phyloP scores from a whole-genome alignment of 2,113 vertebrate genomes.

The Microcebus jonahi region DNA sequence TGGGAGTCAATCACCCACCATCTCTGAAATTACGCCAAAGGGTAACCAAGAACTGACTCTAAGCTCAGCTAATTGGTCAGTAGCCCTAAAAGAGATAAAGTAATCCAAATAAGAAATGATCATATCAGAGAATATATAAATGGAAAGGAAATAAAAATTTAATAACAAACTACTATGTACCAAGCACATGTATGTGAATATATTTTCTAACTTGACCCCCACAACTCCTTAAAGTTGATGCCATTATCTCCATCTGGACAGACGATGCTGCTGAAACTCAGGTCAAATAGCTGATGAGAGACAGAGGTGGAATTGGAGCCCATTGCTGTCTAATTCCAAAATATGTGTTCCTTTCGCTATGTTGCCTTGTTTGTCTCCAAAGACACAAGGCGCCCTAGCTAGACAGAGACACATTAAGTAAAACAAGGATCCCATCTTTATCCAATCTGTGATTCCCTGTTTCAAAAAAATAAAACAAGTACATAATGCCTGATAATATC shows the following conservation, averaged over 20 bases:
- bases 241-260: neutral
- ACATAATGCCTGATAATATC: neutral
- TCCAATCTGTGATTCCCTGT: neutral
- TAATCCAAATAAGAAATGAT: neutral
- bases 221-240: neutral
- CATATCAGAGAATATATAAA: neutral
- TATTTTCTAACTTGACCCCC: neutral
- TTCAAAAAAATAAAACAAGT: slow-evolving; percentile 7
- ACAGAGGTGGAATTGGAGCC: neutral
- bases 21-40: slow-evolving; percentile 77
- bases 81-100: neutral
- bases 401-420: neutral
- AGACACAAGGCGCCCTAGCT: neutral
- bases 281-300: neutral
- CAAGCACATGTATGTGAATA: neutral
- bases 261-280: neutral
- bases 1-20: slow-evolving; percentile 40
- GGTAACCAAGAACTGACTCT: slow-evolving; percentile 49
- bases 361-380: neutral
- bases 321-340: neutral
- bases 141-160: slow-evolving; percentile 4
- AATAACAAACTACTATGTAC: neutral
- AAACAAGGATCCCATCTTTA: neutral
- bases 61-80: neutral
- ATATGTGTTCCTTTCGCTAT: neutral